A percentile compares a stretch with the other conserved stretches of the same genome.
Evolutionary conservation across 2,888 invertebrate genomes (phyloP).

Genomic region (Caenorhabditis becei): DNA sequence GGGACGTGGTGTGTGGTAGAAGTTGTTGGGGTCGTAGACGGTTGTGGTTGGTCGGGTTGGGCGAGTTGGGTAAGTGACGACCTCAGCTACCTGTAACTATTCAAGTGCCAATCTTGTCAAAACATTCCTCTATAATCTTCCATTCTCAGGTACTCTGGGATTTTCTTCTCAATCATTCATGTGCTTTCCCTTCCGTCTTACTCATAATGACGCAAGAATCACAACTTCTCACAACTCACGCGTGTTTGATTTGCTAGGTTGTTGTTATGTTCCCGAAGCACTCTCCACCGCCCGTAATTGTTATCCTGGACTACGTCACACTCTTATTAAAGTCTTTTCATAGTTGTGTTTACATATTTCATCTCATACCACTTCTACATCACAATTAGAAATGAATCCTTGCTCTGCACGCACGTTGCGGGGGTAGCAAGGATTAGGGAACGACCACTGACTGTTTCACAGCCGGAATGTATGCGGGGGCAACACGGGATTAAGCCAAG

Average conservation of each 20-base stretch:
- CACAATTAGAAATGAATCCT: conserved; percentile 34
- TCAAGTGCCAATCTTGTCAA: no score
- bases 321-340: conserved; percentile 44
- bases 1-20: conserved; percentile 71
- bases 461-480: conserved; percentile 29
- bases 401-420: conserved; percentile 37
- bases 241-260: conserved; percentile 26
- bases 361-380: conserved; percentile 23
- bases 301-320: conserved; percentile 33
- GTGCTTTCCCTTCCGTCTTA: conserved; percentile 10
- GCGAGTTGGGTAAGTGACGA: conserved; percentile 36
- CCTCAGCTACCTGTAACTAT: conserved; percentile 20
- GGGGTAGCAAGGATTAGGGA: conserved; percentile 36
- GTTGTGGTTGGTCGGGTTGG: conserved; percentile 61
- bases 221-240: conserved; percentile 7
- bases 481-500: conserved; percentile 18
- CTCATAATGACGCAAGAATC: conserved; percentile 40
- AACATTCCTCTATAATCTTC: neutral
- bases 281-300: conserved; percentile 23
- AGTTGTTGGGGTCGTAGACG: conserved; percentile 66
- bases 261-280: conserved; percentile 35
- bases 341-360: conserved; percentile 29
- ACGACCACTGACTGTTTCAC: conserved; percentile 34
- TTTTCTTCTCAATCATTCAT: conserved; percentile 5
- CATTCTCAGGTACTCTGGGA: no score